phyloP scores from a whole-genome alignment of 2,797 vertebrate species.

The Merluccius polli region DNA sequence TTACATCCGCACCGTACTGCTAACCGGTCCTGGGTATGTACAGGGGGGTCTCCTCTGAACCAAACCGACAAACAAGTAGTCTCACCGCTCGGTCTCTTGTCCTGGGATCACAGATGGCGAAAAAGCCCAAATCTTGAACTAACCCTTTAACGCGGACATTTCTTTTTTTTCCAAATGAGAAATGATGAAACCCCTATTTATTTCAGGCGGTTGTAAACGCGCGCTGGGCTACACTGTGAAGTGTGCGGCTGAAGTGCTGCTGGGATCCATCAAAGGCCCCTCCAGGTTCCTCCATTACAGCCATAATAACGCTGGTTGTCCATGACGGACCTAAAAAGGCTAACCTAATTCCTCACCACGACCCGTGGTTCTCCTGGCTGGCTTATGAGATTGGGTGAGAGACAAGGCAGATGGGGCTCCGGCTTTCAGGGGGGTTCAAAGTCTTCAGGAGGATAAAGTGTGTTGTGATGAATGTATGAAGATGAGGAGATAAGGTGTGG shows the following conservation, averaged over 20 bases:
- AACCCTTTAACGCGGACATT: neutral
- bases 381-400: neutral
- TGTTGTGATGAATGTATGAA: neutral
- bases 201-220: neutral
- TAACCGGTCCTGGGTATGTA: too few species aligned
- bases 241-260: neutral
- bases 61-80: neutral
- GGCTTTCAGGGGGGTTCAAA: neutral
- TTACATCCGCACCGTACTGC: too few species aligned
- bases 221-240: neutral
- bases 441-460: neutral
- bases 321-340: neutral
- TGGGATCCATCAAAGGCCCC: neutral
- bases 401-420: neutral
- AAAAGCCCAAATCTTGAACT: neutral
- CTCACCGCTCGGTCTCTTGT: neutral
- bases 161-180: neutral
- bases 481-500: neutral
- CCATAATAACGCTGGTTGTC: neutral
- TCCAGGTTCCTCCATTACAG: neutral
- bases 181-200: neutral
- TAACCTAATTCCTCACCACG: neutral
- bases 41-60: too few species aligned
- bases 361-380: neutral
- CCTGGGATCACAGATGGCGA: neutral